Base-by-base conservation (phyloP, 2,888 invertebrate genomes). In the Eulithis prunata region DNA sequence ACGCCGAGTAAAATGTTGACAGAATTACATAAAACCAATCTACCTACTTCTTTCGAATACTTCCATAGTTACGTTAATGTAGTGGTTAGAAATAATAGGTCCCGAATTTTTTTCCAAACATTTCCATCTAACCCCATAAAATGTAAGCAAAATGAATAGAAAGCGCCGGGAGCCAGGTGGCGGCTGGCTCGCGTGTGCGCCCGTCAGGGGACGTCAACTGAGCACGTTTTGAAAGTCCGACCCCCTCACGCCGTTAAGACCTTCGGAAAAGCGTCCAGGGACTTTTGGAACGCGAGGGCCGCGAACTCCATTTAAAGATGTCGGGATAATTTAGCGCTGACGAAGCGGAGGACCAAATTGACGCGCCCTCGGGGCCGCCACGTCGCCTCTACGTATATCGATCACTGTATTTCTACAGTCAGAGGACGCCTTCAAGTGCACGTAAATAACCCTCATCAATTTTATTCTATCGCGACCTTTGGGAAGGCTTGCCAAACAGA, bases 241-340 rank as follows among this genome's bases (percentile, higher is more conserved):
- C 83, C 81, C 77, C 82, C 75, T 71, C 77, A 74, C 77, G 74
- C 75, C 76, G 75, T 74, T 68, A 74, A 75, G 78, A 81, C 81
- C 82, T 80, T 81, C 78, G 81, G 77, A 71, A 78, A 81, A 80
- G 79, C 84, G 84, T 79, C 79, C 79, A 80, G 82, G 85, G 84
- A 81, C 82, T 81, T 80, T 72, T 66, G 79, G 88, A 85, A 83
- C 89, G 84, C 83, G 82, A 83, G 84, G 83, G 84, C 85, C 91
- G 91, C 91, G 90, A 87, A 90, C 89, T 90, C 91, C 91, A 91
- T 91, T 92, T 91, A 90, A 91, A 92, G 91, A 91, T 86, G 92
- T 91, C 90, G 86, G 88, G 90, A 90, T 90, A 91, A 91, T 92
- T 92, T 90, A 88, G 87, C 88, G 90, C 91, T 91, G 92, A 91